A percentile compares a stretch with the other conserved stretches of the same genome.
Evolutionary conservation across 2,113 vertebrate species (phyloP).

Genomic region (Acanthochromis polyacanthus): DNA sequence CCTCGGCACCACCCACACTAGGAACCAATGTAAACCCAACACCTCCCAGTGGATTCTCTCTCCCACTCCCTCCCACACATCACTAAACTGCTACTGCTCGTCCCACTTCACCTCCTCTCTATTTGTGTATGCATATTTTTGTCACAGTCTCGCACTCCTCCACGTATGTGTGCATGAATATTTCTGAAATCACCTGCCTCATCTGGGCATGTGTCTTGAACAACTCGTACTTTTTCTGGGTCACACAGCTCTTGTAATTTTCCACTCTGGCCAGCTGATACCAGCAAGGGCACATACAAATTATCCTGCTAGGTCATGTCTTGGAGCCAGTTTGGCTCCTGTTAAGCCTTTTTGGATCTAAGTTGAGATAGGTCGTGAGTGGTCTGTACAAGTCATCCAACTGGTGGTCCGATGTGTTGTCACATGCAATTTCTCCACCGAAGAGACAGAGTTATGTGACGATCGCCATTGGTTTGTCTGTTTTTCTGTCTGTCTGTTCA

Average conservation of each 20-base stretch:
- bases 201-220: constrained; percentile 24
- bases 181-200: constrained; percentile 44
- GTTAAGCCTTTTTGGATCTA: constrained; percentile 35
- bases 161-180: constrained; percentile 20
- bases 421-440: background rate
- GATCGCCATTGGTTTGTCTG: too few species aligned
- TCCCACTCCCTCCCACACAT: constrained; percentile 27
- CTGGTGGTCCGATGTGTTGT: background rate
- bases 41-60: constrained; percentile 47
- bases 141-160: constrained; percentile 22
- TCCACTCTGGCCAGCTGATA: constrained; percentile 62
- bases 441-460: too few species aligned
- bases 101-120: constrained; percentile 29
- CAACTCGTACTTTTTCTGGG: constrained; percentile 17
- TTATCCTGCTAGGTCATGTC: constrained; percentile 22
- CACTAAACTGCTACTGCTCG: constrained; percentile 37
- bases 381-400: constrained; percentile 7
- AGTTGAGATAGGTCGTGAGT: background rate
- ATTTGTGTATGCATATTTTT: constrained; percentile 46
- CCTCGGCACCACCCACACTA: constrained; percentile 69
- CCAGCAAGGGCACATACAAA: constrained; percentile 7
- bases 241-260: constrained; percentile 59
- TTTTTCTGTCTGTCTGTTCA: too few species aligned
- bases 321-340: constrained; percentile 17
- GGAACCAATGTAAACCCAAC: constrained; percentile 72